phyloP scores from a whole-genome alignment of 92 coral and sea anemone species.

The Siderastrea siderea region DNA sequence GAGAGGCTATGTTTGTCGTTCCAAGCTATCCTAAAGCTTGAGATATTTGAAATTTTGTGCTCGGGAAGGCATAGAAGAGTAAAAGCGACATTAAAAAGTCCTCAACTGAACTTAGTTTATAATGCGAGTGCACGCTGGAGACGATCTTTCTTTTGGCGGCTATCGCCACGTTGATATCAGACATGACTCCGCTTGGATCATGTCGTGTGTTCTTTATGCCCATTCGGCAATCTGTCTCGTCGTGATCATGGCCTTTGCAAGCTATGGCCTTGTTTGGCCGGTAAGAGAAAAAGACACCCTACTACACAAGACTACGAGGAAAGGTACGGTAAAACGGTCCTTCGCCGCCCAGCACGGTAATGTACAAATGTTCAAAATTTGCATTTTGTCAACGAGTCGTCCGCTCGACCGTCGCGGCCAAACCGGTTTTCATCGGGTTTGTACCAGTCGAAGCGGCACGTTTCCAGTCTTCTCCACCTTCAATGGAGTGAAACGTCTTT shows the following conservation, averaged over 20 bases:
- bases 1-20: not conserved
- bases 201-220: slow-evolving; percentile 56
- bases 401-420: slow-evolving; percentile 59
- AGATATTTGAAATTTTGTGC: slow-evolving; percentile 11
- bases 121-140: slow-evolving; percentile 44
- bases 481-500: slow-evolving; percentile 53
- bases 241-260: slow-evolving; percentile 48
- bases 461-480: slow-evolving; percentile 47
- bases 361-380: slow-evolving; percentile 52
- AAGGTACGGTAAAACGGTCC: slow-evolving; percentile 28
- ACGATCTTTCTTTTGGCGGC: slow-evolving; percentile 19
- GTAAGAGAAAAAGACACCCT: slow-evolving; percentile 31
- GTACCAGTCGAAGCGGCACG: slow-evolving; percentile 61
- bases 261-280: slow-evolving; percentile 55
- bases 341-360: slow-evolving; percentile 22
- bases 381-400: slow-evolving; percentile 35
- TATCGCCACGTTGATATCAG: slow-evolving; percentile 39
- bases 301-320: slow-evolving; percentile 40
- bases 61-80: slow-evolving; percentile 20
- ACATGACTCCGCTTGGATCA: slow-evolving; percentile 49
- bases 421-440: slow-evolving; percentile 59
- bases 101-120: slow-evolving; percentile 13
- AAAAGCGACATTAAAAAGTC: slow-evolving; percentile 28
- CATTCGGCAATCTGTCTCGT: slow-evolving; percentile 49
- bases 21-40: slow-evolving; percentile 17